Conservation (phyloP, 37 sponge, comb jelly and placozoan genomes). For the Eunapius fragilis region DNA sequence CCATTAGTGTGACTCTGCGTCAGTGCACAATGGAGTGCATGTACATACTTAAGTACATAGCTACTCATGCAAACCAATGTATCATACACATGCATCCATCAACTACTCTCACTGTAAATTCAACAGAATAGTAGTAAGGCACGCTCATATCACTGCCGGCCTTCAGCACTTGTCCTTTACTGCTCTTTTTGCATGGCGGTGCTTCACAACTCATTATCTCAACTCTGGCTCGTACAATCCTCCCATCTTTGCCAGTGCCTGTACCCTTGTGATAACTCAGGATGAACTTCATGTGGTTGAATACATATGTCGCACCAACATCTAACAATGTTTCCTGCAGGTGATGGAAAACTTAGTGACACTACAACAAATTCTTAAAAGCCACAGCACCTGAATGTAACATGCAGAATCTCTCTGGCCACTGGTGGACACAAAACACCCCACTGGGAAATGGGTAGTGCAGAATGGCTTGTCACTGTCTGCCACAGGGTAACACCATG, state of each 20-base stretch:
- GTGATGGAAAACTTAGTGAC: not conserved
- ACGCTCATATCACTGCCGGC: slow-evolving; percentile 25
- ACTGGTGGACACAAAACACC: slow-evolving; percentile 81
- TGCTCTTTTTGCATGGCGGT: slow-evolving; percentile 15
- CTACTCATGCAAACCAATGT: not conserved
- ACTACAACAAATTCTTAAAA: not conserved
- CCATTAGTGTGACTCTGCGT: too few species aligned
- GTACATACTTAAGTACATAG: not conserved
- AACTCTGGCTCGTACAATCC: slow-evolving; percentile 56
- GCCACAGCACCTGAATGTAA: not conserved
- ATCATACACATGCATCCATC: slow-evolving; percentile 11
- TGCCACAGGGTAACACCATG: slow-evolving; percentile 83
- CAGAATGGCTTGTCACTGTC: slow-evolving; percentile 74
- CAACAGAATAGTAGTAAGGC: slow-evolving; percentile 80
- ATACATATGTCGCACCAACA: slow-evolving; percentile 65
- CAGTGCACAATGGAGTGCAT: too few species aligned
- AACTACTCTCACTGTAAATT: slow-evolving; percentile 58
- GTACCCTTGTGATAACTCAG: slow-evolving; percentile 80
- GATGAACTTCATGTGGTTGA: slow-evolving; percentile 85
- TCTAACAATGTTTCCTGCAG: slow-evolving; percentile 29
- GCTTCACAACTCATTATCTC: slow-evolving; percentile 48
- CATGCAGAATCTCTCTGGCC: slow-evolving; percentile 71
- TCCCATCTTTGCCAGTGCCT: slow-evolving; percentile 8
- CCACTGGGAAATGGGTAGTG: slow-evolving; percentile 94
- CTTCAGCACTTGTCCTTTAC: slow-evolving; percentile 27